Percentiles rank a stretch among this genome's conserved stretches.
Conservation (phyloP, 2,113 vertebrate species). For the Oxygymnocypris stewartii region DNA sequence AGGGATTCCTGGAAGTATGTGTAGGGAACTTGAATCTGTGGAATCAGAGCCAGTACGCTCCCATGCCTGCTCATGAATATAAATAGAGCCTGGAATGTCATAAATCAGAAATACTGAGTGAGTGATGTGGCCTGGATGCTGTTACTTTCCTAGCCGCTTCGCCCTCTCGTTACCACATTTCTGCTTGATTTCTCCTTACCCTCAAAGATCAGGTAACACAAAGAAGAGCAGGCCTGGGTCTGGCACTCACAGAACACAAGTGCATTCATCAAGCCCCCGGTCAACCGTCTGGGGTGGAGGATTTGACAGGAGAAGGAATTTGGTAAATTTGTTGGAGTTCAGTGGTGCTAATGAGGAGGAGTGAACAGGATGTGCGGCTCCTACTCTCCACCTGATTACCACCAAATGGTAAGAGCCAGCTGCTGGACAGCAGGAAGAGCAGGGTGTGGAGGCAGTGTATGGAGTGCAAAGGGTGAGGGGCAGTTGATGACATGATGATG, state of each 20-base stretch:
- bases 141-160: conserved; percentile 24
- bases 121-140: conserved; percentile 39
- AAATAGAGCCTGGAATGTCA: conserved; percentile 55
- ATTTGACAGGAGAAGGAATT: conserved; percentile 75
- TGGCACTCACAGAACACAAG: conserved; percentile 76
- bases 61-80: conserved; percentile 52
- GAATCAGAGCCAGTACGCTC: conserved; percentile 36
- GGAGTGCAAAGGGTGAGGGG: conserved; percentile 13
- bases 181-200: conserved; percentile 36
- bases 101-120: conserved; percentile 49
- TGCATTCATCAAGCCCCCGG: conserved; percentile 79
- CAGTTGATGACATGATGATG: conserved; percentile 3
- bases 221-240: conserved; percentile 56
- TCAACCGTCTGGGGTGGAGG: conserved; percentile 57
- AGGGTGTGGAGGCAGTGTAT: conserved; percentile 44
- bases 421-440: conserved; percentile 66
- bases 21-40: conserved; percentile 51
- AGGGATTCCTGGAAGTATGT: conserved; percentile 41
- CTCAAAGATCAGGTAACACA: conserved; percentile 48
- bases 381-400: conserved; percentile 93
- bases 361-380: conserved; percentile 90
- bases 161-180: conserved; percentile 14
- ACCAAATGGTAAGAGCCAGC: conserved; percentile 83
- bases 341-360: conserved; percentile 90
- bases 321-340: conserved; percentile 86